Conservation (phyloP, 2,888 invertebrate species). For the Drymonia ruficornis region DNA sequence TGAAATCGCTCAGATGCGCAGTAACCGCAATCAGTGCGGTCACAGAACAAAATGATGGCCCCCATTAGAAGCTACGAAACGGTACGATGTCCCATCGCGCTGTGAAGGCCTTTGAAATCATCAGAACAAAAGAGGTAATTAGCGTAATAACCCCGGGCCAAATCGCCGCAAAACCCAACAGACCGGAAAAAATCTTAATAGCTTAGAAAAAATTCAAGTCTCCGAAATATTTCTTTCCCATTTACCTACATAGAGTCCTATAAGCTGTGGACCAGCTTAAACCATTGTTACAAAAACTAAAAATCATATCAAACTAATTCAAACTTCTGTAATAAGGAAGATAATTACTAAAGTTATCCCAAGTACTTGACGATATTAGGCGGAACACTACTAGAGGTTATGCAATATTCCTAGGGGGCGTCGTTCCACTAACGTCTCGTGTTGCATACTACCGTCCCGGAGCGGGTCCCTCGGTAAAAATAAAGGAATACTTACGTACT, state of each 20-base stretch:
- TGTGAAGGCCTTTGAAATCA: slow-evolving; percentile 30
- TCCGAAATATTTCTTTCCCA: neutral
- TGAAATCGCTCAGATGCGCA: neutral
- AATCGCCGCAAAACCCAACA: slow-evolving; percentile 12
- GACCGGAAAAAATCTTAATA: slow-evolving; percentile 8
- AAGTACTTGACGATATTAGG: slow-evolving; percentile 13
- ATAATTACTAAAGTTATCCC: neutral
- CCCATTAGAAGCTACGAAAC: slow-evolving; percentile 24
- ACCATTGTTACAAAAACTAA: neutral
- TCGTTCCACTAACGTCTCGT: slow-evolving; percentile 17
- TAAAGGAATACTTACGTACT: slow-evolving; percentile 39
- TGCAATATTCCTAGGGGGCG: slow-evolving; percentile 18
- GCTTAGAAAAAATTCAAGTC: neutral
- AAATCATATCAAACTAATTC: neutral
- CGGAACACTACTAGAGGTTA: neutral
- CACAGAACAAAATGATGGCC: slow-evolving; percentile 24
- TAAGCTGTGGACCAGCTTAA: no score
- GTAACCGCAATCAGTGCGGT: slow-evolving; percentile 8
- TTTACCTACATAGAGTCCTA: neutral
- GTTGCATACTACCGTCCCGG: slow-evolving; percentile 19
- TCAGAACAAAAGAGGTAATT: slow-evolving; percentile 35
- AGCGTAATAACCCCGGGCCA: slow-evolving; percentile 27
- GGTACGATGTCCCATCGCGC: slow-evolving; percentile 13
- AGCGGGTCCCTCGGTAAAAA: slow-evolving; percentile 36
- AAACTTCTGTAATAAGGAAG: neutral